Base-by-base conservation (phyloP, 2,113 vertebrate species). In the Carassius carassius region DNA sequence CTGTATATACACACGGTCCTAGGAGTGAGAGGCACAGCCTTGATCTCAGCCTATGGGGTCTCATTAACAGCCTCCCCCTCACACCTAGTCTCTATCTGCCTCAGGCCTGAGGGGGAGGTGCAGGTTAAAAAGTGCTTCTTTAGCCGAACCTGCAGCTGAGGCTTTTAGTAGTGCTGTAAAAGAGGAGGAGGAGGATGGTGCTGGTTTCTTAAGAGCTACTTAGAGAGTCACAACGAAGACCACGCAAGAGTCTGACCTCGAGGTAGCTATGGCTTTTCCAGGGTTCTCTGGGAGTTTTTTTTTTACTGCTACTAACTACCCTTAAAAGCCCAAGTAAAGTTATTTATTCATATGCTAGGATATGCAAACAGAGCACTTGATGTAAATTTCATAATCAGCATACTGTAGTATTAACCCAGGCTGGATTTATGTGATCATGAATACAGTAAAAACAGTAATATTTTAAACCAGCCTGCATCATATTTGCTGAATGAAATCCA, bases 151-250 rank as follows among this genome's bases (percentile, higher is more conserved):
- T 56, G 60, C 60, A 65, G 37, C 60, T 44, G 37, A 70, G 11
- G 19, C 65, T 69, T 81, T 69, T 81, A 69, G 76, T 23, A 75
- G 73, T 7, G 0, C 23, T 17, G 73, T 75, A 54, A 51, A 73
- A 75, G 47, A 75, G 44, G 12, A 25, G 44, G 12, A 25, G 41
- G 5, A 0, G n/a, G 73, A 75, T 16, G 73, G 10, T 10, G 69
- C 44, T 25, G 2, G 44, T 74, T 3, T 51, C 73, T 75, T 75
- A 75, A 75, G 73, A 75, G 73, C 73, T 75, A 75, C 44, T 75
- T 51, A 4, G n/a, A 4, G n/a, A 23, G 23, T 51, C 44, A 75
- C 21, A 51, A 16, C 1, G 3, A 51, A 75, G 1, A 11, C 41
- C 44, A 51, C 7, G 12, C 32, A 35, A 62, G 35, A 41, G 9